Evolutionary conservation across 2,888 invertebrate species (phyloP).

Genomic region (Frankliniella fusca): DNA sequence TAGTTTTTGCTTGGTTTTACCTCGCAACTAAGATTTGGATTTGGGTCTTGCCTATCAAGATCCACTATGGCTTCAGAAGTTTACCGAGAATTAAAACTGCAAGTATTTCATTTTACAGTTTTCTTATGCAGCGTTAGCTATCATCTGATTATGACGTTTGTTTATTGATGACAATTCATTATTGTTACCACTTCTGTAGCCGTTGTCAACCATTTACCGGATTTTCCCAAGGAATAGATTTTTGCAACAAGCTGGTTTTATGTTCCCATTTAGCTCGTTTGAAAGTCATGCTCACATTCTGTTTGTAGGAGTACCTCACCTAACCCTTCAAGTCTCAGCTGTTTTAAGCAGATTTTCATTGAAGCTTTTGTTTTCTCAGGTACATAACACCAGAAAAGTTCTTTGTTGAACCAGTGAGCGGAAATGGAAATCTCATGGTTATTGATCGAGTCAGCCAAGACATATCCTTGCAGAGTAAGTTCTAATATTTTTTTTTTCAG

Average conservation of each 20-base stretch:
- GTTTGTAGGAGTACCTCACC: not conserved
- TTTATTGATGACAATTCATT: not conserved
- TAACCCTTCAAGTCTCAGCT: slow-evolving; percentile 40
- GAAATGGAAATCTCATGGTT: slow-evolving; percentile 64
- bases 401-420: slow-evolving; percentile 71
- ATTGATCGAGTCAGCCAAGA: slow-evolving; percentile 79
- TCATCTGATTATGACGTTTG: slow-evolving; percentile 21
- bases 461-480: slow-evolving; percentile 63
- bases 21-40: no score
- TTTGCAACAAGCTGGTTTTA: not conserved
- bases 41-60: no score
- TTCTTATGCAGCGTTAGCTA: not conserved
- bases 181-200: not conserved
- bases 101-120: not conserved
- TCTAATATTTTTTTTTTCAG: not conserved
- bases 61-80: not conserved
- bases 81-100: not conserved
- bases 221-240: not conserved
- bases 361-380: slow-evolving; percentile 50
- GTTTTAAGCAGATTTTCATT: slow-evolving; percentile 47
- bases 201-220: not conserved
- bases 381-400: slow-evolving; percentile 87
- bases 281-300: not conserved
- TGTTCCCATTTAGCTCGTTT: not conserved
- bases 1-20: no score